A percentile compares a stretch with the other conserved stretches of the same genome.
phyloP scores from a whole-genome alignment of 2,888 invertebrate genomes.

The Dermolepida albohirtum region DNA sequence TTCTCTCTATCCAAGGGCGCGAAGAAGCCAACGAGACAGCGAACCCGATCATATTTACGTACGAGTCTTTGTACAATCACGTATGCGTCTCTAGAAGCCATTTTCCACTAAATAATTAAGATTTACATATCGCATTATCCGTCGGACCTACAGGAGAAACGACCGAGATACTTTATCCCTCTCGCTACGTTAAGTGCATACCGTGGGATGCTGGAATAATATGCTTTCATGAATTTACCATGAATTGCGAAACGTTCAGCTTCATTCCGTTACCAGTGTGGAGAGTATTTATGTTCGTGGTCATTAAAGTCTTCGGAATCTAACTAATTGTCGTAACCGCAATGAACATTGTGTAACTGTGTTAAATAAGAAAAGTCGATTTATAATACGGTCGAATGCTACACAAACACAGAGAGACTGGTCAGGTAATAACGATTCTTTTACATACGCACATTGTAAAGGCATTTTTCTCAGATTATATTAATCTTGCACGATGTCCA shows the following conservation, averaged over 20 bases:
- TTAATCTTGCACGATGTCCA: background rate
- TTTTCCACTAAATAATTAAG: slow-evolving; percentile 38
- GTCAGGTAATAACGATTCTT: slow-evolving; percentile 5
- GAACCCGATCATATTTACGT: slow-evolving; percentile 26
- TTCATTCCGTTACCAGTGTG: slow-evolving; percentile 19
- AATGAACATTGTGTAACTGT: slow-evolving; percentile 36
- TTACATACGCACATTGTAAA: background rate
- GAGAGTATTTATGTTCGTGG: slow-evolving; percentile 29
- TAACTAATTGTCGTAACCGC: slow-evolving; percentile 38
- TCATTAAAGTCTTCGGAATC: slow-evolving; percentile 36
- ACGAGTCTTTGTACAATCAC: background rate
- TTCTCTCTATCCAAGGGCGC: slow-evolving; percentile 5
- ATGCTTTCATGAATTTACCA: slow-evolving; percentile 17
- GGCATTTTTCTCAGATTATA: slow-evolving; percentile 1
- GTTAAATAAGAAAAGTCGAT: slow-evolving; percentile 37
- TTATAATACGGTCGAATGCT: slow-evolving; percentile 22
- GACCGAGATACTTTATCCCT: background rate
- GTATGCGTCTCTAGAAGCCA: background rate
- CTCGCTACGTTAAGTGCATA: background rate
- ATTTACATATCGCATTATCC: background rate
- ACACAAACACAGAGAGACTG: background rate
- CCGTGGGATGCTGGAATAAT: slow-evolving; percentile 10
- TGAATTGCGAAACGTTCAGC: slow-evolving; percentile 22
- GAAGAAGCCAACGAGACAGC: slow-evolving; percentile 6
- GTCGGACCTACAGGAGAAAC: background rate